Percentiles rank a stretch among this genome's conserved stretches.
phyloP scores from a whole-genome alignment of 2,113 vertebrate genomes.

The Phodopus roborovskii region DNA sequence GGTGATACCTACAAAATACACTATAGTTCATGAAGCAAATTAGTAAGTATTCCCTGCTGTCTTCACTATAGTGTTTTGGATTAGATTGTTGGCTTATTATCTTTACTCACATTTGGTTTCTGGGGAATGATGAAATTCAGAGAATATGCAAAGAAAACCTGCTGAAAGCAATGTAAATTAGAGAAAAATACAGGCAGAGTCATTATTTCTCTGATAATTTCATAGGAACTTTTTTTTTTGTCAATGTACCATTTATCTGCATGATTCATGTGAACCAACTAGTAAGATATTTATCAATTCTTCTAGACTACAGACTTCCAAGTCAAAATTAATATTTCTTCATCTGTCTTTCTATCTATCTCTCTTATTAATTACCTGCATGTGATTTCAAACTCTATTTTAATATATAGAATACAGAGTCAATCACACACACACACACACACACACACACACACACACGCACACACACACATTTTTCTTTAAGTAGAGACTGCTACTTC shows the following conservation, averaged over 20 bases:
- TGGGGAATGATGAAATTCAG: not conserved
- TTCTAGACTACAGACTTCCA: not conserved
- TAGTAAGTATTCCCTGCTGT: not conserved
- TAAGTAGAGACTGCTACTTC: too few relatives aligned
- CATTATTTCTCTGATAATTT: not conserved
- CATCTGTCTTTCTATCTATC: not conserved
- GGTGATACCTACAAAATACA: not conserved
- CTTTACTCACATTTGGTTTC: not conserved
- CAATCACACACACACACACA: not conserved
- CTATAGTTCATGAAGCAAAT: not conserved
- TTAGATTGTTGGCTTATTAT: not conserved
- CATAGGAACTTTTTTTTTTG: too few relatives aligned
- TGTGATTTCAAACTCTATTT: not conserved
- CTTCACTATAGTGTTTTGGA: not conserved
- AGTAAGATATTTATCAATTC: not conserved
- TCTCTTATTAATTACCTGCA: not conserved
- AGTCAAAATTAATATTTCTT: not conserved
- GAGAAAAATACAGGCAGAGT: not conserved
- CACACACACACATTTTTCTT: not conserved
- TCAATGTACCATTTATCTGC: not conserved
- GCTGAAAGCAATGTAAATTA: not conserved
- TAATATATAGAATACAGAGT: not conserved
- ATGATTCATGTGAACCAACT: not conserved
- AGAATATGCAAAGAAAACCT: not conserved
- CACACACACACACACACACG: not conserved